Evolutionary conservation across 2,113 vertebrate species (phyloP).

Genomic region (Zapus hudsonius): DNA sequence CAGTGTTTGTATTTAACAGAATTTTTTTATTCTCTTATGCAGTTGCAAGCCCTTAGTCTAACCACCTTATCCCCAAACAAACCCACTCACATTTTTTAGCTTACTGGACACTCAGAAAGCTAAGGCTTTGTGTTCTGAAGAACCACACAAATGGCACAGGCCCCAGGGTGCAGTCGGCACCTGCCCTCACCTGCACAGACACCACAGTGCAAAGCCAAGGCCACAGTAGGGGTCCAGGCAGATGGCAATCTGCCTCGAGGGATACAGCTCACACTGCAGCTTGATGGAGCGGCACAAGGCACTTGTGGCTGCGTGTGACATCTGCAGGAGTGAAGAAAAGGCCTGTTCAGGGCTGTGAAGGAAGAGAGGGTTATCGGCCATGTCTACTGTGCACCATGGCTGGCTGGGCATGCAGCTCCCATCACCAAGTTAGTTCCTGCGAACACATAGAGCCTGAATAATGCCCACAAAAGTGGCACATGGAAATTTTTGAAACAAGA

Average conservation of each 20-base stretch:
- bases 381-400: accelerated
- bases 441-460: accelerated
- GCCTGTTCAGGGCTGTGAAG: neutral
- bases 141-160: accelerated
- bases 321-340: constrained; percentile 83
- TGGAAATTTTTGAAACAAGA: neutral
- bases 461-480: neutral
- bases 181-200: constrained; percentile 93
- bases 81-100: neutral
- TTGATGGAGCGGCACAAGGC: constrained; percentile 98
- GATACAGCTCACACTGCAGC: constrained; percentile 98
- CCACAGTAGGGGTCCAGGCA: constrained; percentile 98
- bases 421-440: neutral
- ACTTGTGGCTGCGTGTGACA: constrained; percentile 97
- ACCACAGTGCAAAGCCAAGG: constrained; percentile 98
- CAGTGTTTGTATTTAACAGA: neutral
- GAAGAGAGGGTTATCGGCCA: neutral
- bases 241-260: constrained; percentile 96
- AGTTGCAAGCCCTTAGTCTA: neutral
- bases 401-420: neutral
- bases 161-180: accelerated
- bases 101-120: neutral
- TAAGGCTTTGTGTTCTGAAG: neutral
- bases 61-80: neutral
- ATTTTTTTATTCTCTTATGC: neutral